Evolutionary conservation across 2,888 invertebrate genomes (phyloP), one percentile per base, ranked within the genome.

Genomic region (Empis livida): DNA sequence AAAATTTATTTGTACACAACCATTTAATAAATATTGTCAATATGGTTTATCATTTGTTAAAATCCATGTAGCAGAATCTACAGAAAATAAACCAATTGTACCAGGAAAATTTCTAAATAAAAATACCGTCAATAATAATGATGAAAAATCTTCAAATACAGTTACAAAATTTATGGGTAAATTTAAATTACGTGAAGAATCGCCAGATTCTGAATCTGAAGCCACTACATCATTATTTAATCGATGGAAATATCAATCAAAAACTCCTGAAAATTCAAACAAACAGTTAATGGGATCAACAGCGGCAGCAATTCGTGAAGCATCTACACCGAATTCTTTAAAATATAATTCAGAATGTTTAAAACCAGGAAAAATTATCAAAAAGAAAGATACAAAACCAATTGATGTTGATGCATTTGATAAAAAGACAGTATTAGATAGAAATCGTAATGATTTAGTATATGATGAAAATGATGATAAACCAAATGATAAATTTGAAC

Each of bases 1-100:
- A 17, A 86, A 91, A 61, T 67, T 92, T 42, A 78, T 88, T 4
- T 92, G 91, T 67, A 78, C 82, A 5, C 94, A 94, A 67, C 91
- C 90, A 0, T 92, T 89, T 66, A 89, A 88, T 63, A 83, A 78
- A 61, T 79, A 80, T 55, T 74, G 80, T 47, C 76, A 83, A 66
- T 93, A 79, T 67, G 93, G 93, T 0, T 64, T 93, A 13, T 81
- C 85, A 1, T 92, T 92, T 66, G 71, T 92, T 43, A 84, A 80
- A 58, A 67, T 90, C 47, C 74, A 78, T 52, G 74, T 75, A 44
- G 59, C 59, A 11, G 54, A 49, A 10, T 43, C 42, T 43, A 47
- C 16, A 51, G 55, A 49, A 48, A 53, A 54, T 40, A 44, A 48
- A 9, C 11, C 13, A 16, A 17, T 59, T 27, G 48, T 57, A 8